A percentile compares a stretch with the other conserved stretches of the same genome.
Evolutionary conservation across 2,888 invertebrate genomes (phyloP).

Genomic region (Siphlonurus alternatus): DNA sequence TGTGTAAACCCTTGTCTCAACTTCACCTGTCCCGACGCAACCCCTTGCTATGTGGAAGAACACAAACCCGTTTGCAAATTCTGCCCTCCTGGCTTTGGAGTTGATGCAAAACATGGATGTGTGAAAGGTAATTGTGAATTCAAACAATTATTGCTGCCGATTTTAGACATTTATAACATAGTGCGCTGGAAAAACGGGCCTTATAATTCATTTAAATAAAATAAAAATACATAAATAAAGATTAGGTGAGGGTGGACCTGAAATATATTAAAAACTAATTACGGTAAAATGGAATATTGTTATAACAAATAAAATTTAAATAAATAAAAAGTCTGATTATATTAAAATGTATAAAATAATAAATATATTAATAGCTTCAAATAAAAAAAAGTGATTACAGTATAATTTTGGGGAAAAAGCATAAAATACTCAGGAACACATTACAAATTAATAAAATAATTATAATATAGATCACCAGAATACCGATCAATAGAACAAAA

Average conservation of each 20-base stretch:
- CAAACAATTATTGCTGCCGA: not conserved
- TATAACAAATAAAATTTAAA: not conserved
- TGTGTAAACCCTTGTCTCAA: slow-evolving; percentile 81
- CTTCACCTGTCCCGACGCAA: slow-evolving; percentile 65
- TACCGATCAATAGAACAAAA: not conserved
- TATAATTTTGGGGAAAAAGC: not conserved
- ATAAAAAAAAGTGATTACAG: not conserved
- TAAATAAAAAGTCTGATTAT: not conserved
- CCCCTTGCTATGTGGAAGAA: slow-evolving; percentile 86
- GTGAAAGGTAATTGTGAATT: slow-evolving; percentile 64
- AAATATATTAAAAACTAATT: not conserved
- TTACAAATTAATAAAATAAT: not conserved
- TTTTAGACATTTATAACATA: not conserved
- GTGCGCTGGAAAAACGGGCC: not conserved
- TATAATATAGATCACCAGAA: not conserved
- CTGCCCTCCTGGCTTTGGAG: slow-evolving; percentile 85
- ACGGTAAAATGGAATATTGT: not conserved
- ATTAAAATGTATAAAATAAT: not conserved
- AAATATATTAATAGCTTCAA: not conserved
- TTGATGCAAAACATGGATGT: slow-evolving; percentile 85
- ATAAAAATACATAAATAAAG: not conserved
- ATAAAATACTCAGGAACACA: too few species aligned
- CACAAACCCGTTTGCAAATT: slow-evolving; percentile 92
- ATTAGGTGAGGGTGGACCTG: not conserved
- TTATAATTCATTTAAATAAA: not conserved